Percentiles rank a stretch among this genome's conserved stretches.
Conservation (phyloP, 2,888 invertebrate genomes). For the Thera britannica region DNA sequence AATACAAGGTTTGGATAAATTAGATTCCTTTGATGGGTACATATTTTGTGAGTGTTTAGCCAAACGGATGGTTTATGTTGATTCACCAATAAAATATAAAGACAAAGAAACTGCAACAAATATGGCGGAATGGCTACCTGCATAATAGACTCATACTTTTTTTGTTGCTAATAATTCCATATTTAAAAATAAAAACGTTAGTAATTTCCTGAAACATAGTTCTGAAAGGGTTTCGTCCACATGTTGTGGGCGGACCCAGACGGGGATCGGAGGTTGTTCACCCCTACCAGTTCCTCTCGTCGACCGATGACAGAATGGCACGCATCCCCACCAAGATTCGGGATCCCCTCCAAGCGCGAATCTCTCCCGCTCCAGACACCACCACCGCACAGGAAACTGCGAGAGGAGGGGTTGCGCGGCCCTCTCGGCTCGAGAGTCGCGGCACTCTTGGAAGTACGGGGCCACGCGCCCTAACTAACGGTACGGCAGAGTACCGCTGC, state of each 20-base stretch:
- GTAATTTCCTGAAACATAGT: constrained; percentile 39
- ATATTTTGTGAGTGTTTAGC: not conserved
- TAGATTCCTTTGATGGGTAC: too few species aligned
- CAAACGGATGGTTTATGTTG: not conserved
- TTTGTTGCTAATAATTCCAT: constrained; percentile 62
- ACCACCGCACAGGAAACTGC: constrained; percentile 73
- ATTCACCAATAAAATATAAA: constrained; percentile 24
- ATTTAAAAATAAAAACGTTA: constrained; percentile 32
- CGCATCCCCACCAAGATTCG: constrained; percentile 83
- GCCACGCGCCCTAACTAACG: constrained; percentile 81
- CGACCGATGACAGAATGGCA: constrained; percentile 70
- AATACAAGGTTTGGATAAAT: not conserved
- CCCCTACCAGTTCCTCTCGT: constrained; percentile 78
- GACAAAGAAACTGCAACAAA: constrained; percentile 66
- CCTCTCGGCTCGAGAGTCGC: constrained; percentile 57
- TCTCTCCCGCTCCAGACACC: constrained; percentile 84
- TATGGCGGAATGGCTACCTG: constrained; percentile 54
- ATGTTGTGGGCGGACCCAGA: constrained; percentile 65
- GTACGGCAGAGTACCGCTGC: constrained; percentile 78
- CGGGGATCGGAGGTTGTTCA: constrained; percentile 77
- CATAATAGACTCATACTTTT: constrained; percentile 20
- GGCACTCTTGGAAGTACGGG: constrained; percentile 67
- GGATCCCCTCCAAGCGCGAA: constrained; percentile 84
- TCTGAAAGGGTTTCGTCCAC: constrained; percentile 52
- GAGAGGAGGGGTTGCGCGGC: constrained; percentile 78